phyloP scores from a whole-genome alignment of 2,113 vertebrate genomes.

The Mormyrus lacerda region DNA sequence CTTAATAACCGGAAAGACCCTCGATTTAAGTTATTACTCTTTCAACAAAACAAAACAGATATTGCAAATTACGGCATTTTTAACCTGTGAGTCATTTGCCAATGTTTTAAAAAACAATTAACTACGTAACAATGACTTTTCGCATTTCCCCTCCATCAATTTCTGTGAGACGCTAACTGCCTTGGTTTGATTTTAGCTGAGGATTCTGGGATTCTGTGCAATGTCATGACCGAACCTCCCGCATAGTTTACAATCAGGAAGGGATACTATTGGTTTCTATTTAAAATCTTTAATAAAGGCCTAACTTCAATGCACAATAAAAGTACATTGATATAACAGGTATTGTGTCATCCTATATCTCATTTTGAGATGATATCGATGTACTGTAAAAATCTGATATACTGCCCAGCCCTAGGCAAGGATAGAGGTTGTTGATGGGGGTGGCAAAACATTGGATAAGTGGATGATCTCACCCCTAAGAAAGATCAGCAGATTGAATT shows the following conservation, averaged over 20 bases:
- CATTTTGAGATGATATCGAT: not conserved
- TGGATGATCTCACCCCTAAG: not conserved
- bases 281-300: not conserved
- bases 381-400: not conserved
- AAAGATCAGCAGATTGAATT: too few relatives aligned
- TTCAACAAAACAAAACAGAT: not conserved
- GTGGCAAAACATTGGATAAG: not conserved
- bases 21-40: not conserved
- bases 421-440: not conserved
- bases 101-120: not conserved
- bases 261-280: not conserved
- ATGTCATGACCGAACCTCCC: not conserved
- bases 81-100: not conserved
- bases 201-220: not conserved
- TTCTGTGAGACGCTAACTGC: not conserved
- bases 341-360: not conserved
- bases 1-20: not conserved
- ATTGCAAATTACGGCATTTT: not conserved
- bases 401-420: not conserved
- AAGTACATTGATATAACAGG: not conserved
- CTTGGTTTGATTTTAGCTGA: not conserved
- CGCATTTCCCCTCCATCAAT: not conserved
- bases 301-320: not conserved
- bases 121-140: not conserved
- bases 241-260: not conserved